phyloP scores from a whole-genome alignment of 2,113 vertebrate genomes.

The Zapus hudsonius region DNA sequence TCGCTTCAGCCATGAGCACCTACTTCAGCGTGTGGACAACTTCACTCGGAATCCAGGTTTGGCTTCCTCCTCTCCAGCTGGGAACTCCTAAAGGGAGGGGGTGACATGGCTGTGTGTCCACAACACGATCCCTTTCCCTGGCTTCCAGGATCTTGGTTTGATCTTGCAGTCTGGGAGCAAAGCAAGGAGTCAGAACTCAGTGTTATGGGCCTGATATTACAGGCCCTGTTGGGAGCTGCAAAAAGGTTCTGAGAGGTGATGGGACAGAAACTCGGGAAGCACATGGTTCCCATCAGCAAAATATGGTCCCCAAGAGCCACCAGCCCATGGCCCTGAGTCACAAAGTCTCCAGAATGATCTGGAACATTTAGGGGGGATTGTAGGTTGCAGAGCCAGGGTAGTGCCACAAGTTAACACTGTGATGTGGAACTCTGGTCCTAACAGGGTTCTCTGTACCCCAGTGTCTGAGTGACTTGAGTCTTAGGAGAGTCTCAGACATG shows the following conservation, averaged over 20 bases:
- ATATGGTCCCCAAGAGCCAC: background rate
- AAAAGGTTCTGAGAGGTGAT: background rate
- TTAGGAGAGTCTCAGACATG: background rate
- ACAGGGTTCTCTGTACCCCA: background rate
- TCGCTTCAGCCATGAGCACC: background rate
- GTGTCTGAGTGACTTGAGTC: background rate
- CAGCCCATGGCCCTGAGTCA: background rate
- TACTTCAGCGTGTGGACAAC: slow-evolving; percentile 45
- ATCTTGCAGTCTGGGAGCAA: background rate
- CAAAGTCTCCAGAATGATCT: background rate
- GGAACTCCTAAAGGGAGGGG: background rate
- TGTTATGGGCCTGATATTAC: background rate
- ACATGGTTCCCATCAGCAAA: background rate
- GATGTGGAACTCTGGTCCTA: too few relatives aligned
- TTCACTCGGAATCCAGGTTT: slow-evolving; percentile 67
- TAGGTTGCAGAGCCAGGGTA: background rate
- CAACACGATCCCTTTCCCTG: background rate
- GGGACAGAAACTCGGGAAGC: background rate
- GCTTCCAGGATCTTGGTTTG: background rate
- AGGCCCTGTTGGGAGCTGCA: background rate
- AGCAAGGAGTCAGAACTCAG: background rate
- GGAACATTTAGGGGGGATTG: background rate
- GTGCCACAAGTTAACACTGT: background rate
- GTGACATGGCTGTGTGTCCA: background rate
- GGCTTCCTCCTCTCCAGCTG: background rate